These are phyloP conservation scores for Papilio polytes DNA, from an alignment of 1,140 invertebrate species.

Conservation along the genomic window DNA sequence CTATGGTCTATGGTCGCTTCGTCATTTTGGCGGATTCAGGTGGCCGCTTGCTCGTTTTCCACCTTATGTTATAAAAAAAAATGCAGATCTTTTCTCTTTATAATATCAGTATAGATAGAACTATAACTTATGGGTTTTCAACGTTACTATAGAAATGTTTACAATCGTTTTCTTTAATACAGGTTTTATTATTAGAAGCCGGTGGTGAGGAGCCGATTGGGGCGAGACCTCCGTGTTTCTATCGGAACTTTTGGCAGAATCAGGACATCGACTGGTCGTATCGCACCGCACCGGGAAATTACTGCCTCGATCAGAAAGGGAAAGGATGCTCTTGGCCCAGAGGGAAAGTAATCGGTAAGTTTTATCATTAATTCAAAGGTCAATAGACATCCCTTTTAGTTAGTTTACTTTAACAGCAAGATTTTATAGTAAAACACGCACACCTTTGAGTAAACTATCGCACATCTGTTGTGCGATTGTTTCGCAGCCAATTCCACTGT, in stretches of 20 bases:
- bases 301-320: constrained; percentile 83
- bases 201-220: constrained; percentile 84
- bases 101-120: no score
- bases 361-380: constrained; percentile 47
- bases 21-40: no score
- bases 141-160: background rate
- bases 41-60: no score
- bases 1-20: no score
- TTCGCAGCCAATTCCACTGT: no score
- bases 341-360: constrained; percentile 84
- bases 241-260: constrained; percentile 80
- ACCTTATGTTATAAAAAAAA: no score
- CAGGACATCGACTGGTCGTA: constrained; percentile 86
- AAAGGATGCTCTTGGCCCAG: constrained; percentile 81
- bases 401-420: no score
- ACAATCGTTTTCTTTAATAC: constrained; percentile 22
- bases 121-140: no score
- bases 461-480: no score
- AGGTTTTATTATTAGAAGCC: constrained; percentile 86
- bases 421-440: no score
- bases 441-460: no score
- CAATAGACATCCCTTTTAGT: background rate
- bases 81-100: no score
- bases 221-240: constrained; percentile 76
- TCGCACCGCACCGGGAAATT: constrained; percentile 84